Conservation (phyloP, 2,888 invertebrate species). For the Parthenolecanium corni region DNA sequence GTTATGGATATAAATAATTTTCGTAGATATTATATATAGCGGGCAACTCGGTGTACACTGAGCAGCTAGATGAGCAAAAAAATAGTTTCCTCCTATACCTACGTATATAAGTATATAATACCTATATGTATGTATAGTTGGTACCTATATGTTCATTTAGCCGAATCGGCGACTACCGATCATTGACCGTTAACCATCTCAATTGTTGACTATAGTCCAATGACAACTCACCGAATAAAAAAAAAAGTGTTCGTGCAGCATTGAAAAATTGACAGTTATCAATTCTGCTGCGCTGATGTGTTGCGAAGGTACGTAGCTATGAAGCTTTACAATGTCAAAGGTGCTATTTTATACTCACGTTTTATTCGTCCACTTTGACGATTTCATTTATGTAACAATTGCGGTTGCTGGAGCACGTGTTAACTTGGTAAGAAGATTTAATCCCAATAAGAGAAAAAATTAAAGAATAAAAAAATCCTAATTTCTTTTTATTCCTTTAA, state of each 20-base stretch:
- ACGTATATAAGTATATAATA: too few species aligned
- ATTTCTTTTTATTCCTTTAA: not conserved
- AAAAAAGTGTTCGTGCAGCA: not conserved
- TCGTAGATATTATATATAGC: too few species aligned
- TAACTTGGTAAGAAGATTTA: not conserved
- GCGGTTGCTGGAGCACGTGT: not conserved
- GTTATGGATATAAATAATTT: too few species aligned
- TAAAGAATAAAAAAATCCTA: not conserved
- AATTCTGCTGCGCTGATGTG: not conserved
- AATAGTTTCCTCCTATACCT: too few species aligned
- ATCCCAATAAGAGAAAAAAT: not conserved
- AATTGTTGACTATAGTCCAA: slow-evolving; percentile 21
- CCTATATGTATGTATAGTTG: not conserved
- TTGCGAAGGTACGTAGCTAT: too few species aligned
- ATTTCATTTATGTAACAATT: slow-evolving; percentile 20
- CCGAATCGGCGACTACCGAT: slow-evolving; percentile 5
- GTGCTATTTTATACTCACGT: slow-evolving; percentile 7
- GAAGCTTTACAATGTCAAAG: slow-evolving; percentile 8
- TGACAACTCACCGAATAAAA: slow-evolving; percentile 10
- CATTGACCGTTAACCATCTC: slow-evolving; percentile 25
- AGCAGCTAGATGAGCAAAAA: too few species aligned
- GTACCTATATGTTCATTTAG: slow-evolving; percentile 13
- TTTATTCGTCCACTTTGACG: slow-evolving; percentile 1
- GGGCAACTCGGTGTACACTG: too few species aligned
- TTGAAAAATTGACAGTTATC: not conserved